These are phyloP conservation scores for Congeria kusceri DNA, from an alignment of 2,888 invertebrate species.

Conservation along the genomic window DNA sequence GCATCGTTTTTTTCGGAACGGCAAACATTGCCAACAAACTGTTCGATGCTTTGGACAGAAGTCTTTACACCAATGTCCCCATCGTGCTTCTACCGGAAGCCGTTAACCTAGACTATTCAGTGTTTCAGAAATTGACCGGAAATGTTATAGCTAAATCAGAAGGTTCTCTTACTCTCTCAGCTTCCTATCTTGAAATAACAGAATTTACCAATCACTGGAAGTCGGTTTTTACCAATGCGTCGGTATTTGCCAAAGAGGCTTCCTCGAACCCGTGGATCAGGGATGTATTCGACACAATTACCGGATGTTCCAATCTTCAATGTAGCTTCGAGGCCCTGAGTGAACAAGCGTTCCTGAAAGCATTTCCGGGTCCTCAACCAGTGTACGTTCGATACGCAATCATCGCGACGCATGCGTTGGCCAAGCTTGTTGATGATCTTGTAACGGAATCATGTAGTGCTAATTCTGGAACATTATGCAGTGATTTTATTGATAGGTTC, in stretches of 20 bases:
- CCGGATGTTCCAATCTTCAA: neutral
- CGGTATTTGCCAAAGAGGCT: constrained; percentile 22
- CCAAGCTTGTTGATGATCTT: constrained; percentile 15
- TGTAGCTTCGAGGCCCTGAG: constrained; percentile 26
- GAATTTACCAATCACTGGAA: constrained; percentile 47
- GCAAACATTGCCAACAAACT: constrained; percentile 20
- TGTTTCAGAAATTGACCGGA: constrained; percentile 9
- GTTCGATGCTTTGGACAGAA: constrained; percentile 18
- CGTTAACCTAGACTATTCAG: constrained; percentile 16
- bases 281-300: constrained; percentile 8
- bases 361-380: constrained; percentile 22
- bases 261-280: constrained; percentile 34
- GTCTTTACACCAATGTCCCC: constrained; percentile 15
- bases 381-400: constrained; percentile 58
- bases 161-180: constrained; percentile 30
- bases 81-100: constrained; percentile 39
- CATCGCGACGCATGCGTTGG: constrained; percentile 45
- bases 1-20: constrained; percentile 36
- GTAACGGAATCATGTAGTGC: neutral
- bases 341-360: constrained; percentile 3
- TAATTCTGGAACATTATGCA: neutral
- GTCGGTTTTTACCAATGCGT: constrained; percentile 35
- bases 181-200: constrained; percentile 30
- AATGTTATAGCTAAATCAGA: constrained; percentile 12
- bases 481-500: neutral